Base-by-base conservation (phyloP, 2,888 invertebrate species). In the Agapetus fuscipes region DNA sequence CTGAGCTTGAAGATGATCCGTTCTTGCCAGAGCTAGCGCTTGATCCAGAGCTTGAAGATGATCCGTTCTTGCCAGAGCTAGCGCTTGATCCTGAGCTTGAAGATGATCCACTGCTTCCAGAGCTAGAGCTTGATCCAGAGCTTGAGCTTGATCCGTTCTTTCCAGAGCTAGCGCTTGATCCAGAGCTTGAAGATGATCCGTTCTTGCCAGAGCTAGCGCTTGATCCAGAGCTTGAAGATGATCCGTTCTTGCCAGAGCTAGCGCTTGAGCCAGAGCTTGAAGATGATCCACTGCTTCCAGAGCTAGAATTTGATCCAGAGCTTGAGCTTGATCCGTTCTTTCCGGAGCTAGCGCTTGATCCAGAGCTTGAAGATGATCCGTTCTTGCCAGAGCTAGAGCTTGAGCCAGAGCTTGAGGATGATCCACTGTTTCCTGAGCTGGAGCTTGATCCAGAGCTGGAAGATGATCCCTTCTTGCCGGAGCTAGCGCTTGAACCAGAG, bases 1-100 rank as follows among this genome's bases (percentile, higher is more conserved):
- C 24, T 11, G 27, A 27, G 27, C 27, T 27, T 27, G 27, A n/a
- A n/a, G n/a, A 20, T 20, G 20, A 20, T 28, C n/a, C 28, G n/a
- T 13, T 10, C 4, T 13, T 10, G 4, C 28, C 28, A 7, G 25
- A 25, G 10, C 25, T 25, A 10, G 6, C 6, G 28, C 28, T 28
- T 12, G 12, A 27, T 27, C 7, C 4, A 27, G 7, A n/a, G 27
- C 27, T 11, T 27, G 7, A 5, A 5, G 5, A 9, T 27, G 27
- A 27, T 7, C 28, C n/a, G n/a, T n/a, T 25, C 9, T n/a, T 28
- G 4, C 28, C 28, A 7, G 28, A 28, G 28, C 28, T 28, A 28
- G 6, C 6, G 4, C 28, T 10, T 12, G 27, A 27, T 24, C 24
- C 24, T 11, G 27, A 27, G 27, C 27, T 27, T 27, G 27, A n/a